Base-by-base conservation (phyloP, 1,140 invertebrate genomes). In the Asobara japonica region DNA sequence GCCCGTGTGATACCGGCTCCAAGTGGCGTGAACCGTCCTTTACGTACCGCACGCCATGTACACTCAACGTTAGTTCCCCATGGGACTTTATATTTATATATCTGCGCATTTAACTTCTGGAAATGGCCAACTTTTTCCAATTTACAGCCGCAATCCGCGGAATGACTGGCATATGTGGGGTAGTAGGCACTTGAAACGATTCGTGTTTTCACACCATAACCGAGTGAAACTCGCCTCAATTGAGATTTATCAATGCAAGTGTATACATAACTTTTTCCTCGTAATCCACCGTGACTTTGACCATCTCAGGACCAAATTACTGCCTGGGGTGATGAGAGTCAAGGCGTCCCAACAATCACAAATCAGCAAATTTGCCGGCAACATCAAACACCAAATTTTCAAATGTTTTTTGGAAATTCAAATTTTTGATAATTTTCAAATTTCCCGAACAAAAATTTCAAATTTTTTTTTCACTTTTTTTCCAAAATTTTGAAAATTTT, bases 91-190 rank as follows among this genome's bases (percentile, higher is more conserved):
- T 56, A 25, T 56, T 25, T 56, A 56, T 56, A 25, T 56, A 56
- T 56, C 11, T 56, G 22, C 6, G 22, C 18, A 56, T 56, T 56
- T 56, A n/a, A 16, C 22, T 3, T 16, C n/a, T 51, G 45, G n/a
- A 56, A 51, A 11, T 11, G n/a, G 22, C 3, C 3, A 51, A 48
- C 20, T 41, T 66, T 22, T 66, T 11, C 27, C 66, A 48, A 69
- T 69, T 69, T 69, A 69, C 30, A 18, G 25, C 22, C 7, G 11
- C 20, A 41, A 45, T 36, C 38, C 48, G 33, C 25, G 29, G 22
- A 69, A 60, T 69, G 66, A 69, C 45, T 69, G 66, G 66, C 66
- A 48, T 69, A 69, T 69, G 66, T 69, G 66, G 66, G 66, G 25
- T 69, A 69, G 66, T 69, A 69, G 66, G 51, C 36, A 56, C 66